These are phyloP conservation scores for Ibidorhyncha struthersii DNA, from an alignment of 2,113 vertebrate genomes.

Conservation along the genomic window DNA sequence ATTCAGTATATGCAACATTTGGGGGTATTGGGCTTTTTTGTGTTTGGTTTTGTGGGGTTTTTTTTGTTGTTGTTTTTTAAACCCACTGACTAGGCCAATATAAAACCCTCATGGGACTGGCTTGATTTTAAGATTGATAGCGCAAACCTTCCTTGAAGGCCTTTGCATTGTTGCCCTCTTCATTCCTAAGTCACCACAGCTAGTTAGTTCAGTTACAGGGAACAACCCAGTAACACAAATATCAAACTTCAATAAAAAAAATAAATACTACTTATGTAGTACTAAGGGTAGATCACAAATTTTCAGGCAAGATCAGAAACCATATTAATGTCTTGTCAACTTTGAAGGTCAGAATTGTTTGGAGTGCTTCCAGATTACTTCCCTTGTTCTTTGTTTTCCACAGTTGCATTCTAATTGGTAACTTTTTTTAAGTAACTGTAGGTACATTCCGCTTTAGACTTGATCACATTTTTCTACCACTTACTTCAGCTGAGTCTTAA, in stretches of 20 bases:
- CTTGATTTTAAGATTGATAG: neutral
- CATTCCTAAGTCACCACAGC: neutral
- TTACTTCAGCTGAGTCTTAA: neutral
- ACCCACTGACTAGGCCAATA: neutral
- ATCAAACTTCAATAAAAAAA: neutral
- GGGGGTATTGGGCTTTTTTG: neutral
- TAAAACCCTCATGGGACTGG: neutral
- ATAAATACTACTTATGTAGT: accelerated
- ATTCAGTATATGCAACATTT: neutral
- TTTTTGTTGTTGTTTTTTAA: neutral
- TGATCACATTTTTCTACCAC: neutral
- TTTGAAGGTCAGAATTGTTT: neutral
- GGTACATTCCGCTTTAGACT: neutral
- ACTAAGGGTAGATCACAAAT: neutral
- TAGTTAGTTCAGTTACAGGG: neutral
- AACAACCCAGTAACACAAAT: neutral
- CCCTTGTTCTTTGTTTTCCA: neutral
- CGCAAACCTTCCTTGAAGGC: neutral
- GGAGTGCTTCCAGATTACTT: neutral
- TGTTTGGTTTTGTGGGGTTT: neutral
- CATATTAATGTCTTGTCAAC: neutral
- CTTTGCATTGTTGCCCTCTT: neutral
- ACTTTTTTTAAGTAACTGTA: neutral
- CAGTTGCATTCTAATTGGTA: neutral
- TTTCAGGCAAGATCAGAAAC: neutral